A percentile compares a stretch with the other conserved stretches of the same genome.
These are phyloP conservation scores for Sebastiscus albofasciatus DNA, from an alignment of 2,797 vertebrate species.

Conservation along the genomic window DNA sequence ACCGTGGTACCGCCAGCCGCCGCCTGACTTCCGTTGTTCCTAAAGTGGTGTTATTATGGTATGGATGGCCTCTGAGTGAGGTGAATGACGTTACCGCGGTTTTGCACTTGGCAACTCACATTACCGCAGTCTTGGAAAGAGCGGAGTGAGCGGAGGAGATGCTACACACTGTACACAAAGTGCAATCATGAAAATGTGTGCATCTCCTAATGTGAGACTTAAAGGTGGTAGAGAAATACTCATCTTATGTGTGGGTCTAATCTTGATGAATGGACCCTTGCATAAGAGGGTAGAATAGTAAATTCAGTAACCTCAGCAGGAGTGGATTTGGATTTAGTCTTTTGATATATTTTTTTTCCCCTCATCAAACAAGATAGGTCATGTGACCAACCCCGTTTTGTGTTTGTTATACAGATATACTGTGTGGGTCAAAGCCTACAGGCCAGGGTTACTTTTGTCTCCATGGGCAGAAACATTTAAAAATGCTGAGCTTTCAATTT, in stretches of 20 bases:
- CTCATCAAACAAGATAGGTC: not conserved
- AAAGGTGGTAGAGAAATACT: not conserved
- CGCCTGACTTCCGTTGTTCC: too few species aligned
- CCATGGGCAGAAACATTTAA: not conserved
- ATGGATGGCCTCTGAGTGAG: too few species aligned
- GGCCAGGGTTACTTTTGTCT: not conserved
- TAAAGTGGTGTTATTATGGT: too few species aligned
- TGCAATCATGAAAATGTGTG: not conserved
- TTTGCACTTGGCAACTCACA: too few species aligned
- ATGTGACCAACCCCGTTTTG: not conserved
- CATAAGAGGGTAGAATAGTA: not conserved
- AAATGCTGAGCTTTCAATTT: conserved; percentile 18
- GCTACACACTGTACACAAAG: too few species aligned
- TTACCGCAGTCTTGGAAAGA: too few species aligned
- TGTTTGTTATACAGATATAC: not conserved
- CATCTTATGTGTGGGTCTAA: not conserved
- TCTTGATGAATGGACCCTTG: not conserved
- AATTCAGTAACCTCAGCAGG: not conserved
- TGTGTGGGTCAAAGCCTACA: not conserved
- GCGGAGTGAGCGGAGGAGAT: too few species aligned
- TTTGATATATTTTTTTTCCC: not conserved
- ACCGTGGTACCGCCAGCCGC: too few species aligned
- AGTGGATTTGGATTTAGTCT: not conserved
- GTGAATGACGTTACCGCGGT: too few species aligned
- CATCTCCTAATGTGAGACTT: not conserved